phyloP scores from a whole-genome alignment of 1,140 invertebrate genomes.

The Drosophila baimaii region DNA sequence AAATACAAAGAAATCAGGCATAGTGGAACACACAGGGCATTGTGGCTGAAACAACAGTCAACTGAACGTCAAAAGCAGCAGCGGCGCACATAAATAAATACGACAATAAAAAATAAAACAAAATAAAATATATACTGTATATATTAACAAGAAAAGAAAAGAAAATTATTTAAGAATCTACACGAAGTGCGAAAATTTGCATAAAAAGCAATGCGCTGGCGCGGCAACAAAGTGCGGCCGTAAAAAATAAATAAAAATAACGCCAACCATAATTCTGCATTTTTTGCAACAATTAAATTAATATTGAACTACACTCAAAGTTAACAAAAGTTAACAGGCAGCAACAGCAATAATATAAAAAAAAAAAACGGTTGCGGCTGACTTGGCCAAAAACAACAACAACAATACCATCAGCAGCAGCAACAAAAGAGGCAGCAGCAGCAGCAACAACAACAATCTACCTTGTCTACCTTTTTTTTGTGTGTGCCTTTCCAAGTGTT shows the following conservation, averaged over 20 bases:
- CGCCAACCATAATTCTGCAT: slow-evolving; percentile 61
- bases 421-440: slow-evolving; percentile 43
- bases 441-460: slow-evolving; percentile 39
- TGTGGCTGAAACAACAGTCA: slow-evolving; percentile 58
- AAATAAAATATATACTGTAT: too few species aligned
- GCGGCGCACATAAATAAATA: slow-evolving; percentile 45
- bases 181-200: slow-evolving; percentile 51
- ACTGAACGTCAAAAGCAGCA: slow-evolving; percentile 32
- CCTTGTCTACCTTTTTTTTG: slow-evolving; percentile 68
- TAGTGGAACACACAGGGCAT: slow-evolving; percentile 54
- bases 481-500: slow-evolving; percentile 69
- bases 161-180: slow-evolving; percentile 36
- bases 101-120: slow-evolving; percentile 38
- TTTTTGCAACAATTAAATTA: slow-evolving; percentile 73
- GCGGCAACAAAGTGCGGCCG: slow-evolving; percentile 56
- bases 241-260: slow-evolving; percentile 57
- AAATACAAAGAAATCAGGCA: slow-evolving; percentile 81
- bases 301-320: slow-evolving; percentile 76
- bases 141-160: slow-evolving; percentile 18
- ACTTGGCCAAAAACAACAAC: slow-evolving; percentile 65
- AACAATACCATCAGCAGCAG: slow-evolving; percentile 16
- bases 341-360: slow-evolving; percentile 18
- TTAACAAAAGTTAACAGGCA: slow-evolving; percentile 46
- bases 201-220: slow-evolving; percentile 58
- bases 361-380: slow-evolving; percentile 56